A percentile compares a stretch with the other conserved stretches of the same genome.
Evolutionary conservation across 2,113 vertebrate species (phyloP).

Genomic region (Phylloscopus whistleri): DNA sequence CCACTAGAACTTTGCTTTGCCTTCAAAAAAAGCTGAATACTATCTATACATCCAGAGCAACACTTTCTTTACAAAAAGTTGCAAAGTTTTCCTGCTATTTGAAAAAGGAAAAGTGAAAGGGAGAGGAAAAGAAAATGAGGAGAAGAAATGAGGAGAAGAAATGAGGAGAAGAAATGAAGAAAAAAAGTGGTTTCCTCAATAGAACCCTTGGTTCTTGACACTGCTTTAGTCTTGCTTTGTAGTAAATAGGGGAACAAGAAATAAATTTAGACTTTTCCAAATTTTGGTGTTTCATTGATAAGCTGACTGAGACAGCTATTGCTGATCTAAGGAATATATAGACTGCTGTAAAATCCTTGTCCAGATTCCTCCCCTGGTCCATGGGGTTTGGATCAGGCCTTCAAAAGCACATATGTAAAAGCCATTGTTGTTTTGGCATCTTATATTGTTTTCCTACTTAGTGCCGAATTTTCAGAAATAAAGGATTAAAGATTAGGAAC

Average conservation of each 20-base stretch:
- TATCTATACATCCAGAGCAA: background rate
- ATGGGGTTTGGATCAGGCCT: background rate
- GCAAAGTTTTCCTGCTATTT: background rate
- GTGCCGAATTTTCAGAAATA: background rate
- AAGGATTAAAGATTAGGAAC: constrained; percentile 30
- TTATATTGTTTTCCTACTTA: constrained; percentile 7
- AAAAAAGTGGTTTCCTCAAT: background rate
- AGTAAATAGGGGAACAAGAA: background rate
- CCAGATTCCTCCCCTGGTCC: background rate
- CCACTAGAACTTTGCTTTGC: background rate
- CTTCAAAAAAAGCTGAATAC: background rate
- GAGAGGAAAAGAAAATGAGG: background rate
- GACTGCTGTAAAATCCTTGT: background rate
- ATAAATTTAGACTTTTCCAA: background rate
- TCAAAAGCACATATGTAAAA: background rate
- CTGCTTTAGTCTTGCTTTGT: background rate
- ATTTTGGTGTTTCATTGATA: background rate
- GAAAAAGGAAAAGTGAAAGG: background rate
- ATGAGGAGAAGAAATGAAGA: rapidly evolving
- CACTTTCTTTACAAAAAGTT: background rate
- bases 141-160: too few relatives aligned
- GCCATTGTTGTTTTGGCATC: background rate
- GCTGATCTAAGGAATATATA: background rate
- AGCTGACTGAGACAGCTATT: background rate
- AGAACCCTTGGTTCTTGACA: rapidly evolving